Conservation (phyloP, 2,113 vertebrate species). For the Erinaceus europaeus region DNA sequence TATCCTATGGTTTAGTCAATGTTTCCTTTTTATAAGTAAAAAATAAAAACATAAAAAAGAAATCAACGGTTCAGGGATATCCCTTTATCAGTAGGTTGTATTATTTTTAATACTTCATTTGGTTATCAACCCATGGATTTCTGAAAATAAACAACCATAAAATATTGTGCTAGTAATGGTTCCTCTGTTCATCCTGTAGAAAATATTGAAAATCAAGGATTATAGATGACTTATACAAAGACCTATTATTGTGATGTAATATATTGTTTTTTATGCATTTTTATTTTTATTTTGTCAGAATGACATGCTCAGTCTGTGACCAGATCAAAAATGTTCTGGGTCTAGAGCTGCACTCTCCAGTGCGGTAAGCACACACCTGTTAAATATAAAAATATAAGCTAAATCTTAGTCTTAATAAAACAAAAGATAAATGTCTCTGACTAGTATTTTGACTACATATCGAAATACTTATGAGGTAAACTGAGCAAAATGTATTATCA, state of each 20-base stretch:
- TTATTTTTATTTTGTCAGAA: no score
- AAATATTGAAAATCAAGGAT: conserved; percentile 7
- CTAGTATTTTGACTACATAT: no score
- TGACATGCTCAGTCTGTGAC: neutral
- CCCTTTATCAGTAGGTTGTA: neutral
- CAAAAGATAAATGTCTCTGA: no score
- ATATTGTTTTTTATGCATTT: no score
- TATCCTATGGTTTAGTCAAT: no score
- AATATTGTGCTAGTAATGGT: neutral
- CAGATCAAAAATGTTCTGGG: neutral
- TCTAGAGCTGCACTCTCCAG: neutral
- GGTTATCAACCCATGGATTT: neutral
- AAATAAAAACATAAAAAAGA: no score
- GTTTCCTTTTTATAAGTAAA: no score
- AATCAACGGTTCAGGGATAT: neutral
- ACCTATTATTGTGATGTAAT: neutral
- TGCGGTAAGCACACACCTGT: neutral
- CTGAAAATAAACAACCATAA: neutral
- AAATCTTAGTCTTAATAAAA: no score
- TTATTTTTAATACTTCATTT: conserved; percentile 49
- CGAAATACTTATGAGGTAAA: no score
- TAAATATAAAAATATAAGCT: neutral
- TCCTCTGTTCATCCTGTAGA: neutral
- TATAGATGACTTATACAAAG: neutral
- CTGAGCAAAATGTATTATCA: no score